Evolutionary conservation across 2,113 vertebrate species (phyloP).

Genomic region (Sylvicapra grimmia): DNA sequence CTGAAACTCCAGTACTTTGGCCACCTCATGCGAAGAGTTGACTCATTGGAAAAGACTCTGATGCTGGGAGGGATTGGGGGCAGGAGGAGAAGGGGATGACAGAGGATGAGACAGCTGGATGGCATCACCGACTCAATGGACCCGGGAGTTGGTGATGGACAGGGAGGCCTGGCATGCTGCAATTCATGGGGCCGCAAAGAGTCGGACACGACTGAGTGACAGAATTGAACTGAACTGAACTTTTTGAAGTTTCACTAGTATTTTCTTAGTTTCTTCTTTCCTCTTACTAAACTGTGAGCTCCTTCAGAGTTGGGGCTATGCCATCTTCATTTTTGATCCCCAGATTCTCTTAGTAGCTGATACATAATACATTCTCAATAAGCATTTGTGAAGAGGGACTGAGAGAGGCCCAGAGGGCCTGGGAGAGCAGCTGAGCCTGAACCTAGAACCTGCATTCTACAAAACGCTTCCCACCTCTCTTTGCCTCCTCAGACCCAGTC

Average conservation of each 20-base stretch:
- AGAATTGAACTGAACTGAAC: too few relatives aligned
- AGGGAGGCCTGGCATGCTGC: too few relatives aligned
- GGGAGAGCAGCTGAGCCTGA: background rate
- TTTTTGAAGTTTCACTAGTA: background rate
- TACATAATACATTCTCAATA: background rate
- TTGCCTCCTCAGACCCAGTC: background rate
- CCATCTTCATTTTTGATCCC: background rate
- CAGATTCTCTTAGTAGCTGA: background rate
- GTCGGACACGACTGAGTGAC: fast-evolving
- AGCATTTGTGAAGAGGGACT: background rate
- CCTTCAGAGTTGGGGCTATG: background rate
- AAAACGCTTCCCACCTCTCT: background rate
- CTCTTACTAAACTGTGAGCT: background rate
- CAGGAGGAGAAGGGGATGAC: fast-evolving
- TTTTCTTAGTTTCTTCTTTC: background rate
- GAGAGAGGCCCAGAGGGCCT: background rate
- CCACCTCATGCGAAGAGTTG: too few relatives aligned
- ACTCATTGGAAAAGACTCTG: too few relatives aligned
- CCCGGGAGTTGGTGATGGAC: too few relatives aligned
- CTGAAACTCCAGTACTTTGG: too few relatives aligned
- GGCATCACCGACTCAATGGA: too few relatives aligned
- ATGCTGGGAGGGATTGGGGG: too few relatives aligned
- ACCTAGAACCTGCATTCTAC: background rate
- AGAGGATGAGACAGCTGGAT: too few relatives aligned
- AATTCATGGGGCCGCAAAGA: too few relatives aligned